Conservation (phyloP, 1,140 invertebrate genomes). For the Stratiolaelaps scimitus region DNA sequence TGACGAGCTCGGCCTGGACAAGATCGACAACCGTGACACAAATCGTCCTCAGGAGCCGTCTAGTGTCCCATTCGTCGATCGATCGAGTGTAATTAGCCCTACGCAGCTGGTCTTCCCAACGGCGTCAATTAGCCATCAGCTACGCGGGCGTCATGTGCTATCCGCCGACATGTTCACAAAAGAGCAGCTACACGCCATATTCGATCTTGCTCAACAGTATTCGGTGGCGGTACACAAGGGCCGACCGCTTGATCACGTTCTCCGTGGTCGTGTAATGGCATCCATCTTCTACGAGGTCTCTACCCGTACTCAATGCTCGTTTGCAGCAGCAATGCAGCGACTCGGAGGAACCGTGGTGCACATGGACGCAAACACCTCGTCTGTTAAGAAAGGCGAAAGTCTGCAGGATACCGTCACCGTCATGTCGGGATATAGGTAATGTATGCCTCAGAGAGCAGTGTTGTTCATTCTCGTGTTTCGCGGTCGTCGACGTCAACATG, state of each 20-base stretch:
- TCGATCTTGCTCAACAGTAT: constrained; percentile 80
- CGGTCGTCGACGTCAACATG: too few relatives aligned
- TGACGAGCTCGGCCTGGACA: constrained; percentile 35
- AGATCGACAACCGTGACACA: constrained; percentile 7
- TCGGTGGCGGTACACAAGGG: constrained; percentile 61
- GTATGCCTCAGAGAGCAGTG: neutral
- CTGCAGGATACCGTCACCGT: constrained; percentile 55
- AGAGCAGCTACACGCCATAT: constrained; percentile 74
- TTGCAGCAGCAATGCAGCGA: constrained; percentile 86
- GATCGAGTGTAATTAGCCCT: neutral
- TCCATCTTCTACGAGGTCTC: constrained; percentile 95
- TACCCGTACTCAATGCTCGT: constrained; percentile 88
- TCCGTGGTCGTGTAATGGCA: constrained; percentile 81
- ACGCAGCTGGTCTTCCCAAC: neutral
- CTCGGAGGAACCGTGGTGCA: constrained; percentile 80
- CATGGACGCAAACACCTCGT: constrained; percentile 76
- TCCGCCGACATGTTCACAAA: constrained; percentile 73
- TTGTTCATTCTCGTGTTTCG: too few relatives aligned
- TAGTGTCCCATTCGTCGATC: too few relatives aligned
- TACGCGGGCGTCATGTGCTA: constrained; percentile 67
- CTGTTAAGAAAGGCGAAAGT: constrained; percentile 89
- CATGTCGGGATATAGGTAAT: constrained; percentile 41
- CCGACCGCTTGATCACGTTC: constrained; percentile 59
- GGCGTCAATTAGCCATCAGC: constrained; percentile 40
- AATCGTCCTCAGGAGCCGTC: neutral